These are phyloP conservation scores for Brachionus manjavacas DNA, from an alignment of 1,140 invertebrate species.

Conservation along the genomic window DNA sequence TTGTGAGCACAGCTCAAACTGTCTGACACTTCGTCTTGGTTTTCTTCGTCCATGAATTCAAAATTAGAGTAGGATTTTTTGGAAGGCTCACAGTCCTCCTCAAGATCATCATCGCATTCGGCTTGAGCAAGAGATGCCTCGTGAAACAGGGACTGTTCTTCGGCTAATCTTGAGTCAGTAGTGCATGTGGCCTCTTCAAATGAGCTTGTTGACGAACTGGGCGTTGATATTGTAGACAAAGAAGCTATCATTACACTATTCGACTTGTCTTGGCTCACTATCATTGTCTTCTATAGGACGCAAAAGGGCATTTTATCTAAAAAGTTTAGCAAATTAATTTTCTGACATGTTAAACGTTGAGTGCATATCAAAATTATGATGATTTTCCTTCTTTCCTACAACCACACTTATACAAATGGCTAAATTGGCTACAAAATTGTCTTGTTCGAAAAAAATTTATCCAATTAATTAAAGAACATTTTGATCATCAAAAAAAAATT, in stretches of 20 bases:
- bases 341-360: background rate
- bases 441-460: background rate
- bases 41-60: background rate
- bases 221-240: background rate
- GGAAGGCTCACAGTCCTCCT: background rate
- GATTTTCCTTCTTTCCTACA: background rate
- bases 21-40: background rate
- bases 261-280: background rate
- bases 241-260: background rate
- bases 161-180: background rate
- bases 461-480: too few relatives aligned
- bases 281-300: background rate
- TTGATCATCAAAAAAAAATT: too few relatives aligned
- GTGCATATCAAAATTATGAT: background rate
- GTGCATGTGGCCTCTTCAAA: background rate
- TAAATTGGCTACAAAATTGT: background rate
- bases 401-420: background rate
- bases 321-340: background rate
- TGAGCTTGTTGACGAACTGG: background rate
- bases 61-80: background rate
- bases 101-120: background rate
- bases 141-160: background rate
- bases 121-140: conserved; percentile 6
- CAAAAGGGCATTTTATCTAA: background rate
- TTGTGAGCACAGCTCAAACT: background rate